Base-by-base conservation (phyloP, 2,888 invertebrate species). In the Caenorhabditis angaria region DNA sequence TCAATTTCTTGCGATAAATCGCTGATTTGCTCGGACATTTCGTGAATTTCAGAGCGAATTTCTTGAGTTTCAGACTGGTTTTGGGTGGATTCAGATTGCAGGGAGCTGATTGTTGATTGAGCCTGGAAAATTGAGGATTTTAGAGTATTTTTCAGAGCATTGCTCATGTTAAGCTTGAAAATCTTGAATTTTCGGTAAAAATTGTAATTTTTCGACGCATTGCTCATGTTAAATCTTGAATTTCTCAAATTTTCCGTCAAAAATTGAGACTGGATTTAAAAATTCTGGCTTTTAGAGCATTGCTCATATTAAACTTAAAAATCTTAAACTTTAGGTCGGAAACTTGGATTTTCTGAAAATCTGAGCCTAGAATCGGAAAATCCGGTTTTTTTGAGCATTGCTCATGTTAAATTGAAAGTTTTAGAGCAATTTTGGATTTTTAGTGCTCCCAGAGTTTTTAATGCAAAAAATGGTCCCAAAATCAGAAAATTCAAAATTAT, bases 201-300 rank as follows among this genome's bases (percentile, higher is more conserved):
- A 64, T 60, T 10, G 68, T 61, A 22, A 75, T 75, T 27, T 72
- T 65, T 14, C 75, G 74, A 20, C 70, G 71, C 35, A 77, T 62
- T 5, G 35, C 27, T 4, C 6, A 28, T 27, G 59, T 57, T 56
- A 77, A 57, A 47, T 22, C 55, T 25, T 58, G 51, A 48, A 75
- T 58, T 32, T 58, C 57, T 50, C 61, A 27, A 55, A 35, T 57
- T 61, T 32, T 12, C 47, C 51, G 3, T 74, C 63, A 35, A 64
- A 20, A 41, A n/a, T n/a, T n/a, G n/a, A n/a, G n/a, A 68, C 65
- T 18, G 50, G 50, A 8, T 56, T 67, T 28, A 68, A 24, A 14
- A 25, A 27, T 10, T 67, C 67, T 24, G 64, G 2, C 22, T 66
- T 59, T 51, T 79, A 72, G 3, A 22, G 35, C 28, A 69, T 41